Conservation (phyloP, 2,888 invertebrate genomes). For the Lutraria lutraria region DNA sequence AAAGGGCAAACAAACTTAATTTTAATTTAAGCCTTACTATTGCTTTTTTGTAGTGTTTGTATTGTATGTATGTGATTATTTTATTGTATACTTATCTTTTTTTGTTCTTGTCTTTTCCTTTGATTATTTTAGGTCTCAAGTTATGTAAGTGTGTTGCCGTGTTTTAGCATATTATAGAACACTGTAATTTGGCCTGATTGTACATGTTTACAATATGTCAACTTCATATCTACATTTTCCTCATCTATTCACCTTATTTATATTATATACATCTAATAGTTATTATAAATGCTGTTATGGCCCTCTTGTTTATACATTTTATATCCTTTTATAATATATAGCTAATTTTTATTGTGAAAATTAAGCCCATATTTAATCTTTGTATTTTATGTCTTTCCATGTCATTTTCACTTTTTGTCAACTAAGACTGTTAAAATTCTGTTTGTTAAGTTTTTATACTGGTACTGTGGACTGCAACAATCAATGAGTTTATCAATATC, state of each 20-base stretch:
- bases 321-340: not conserved
- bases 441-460: not conserved
- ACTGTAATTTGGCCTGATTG: not conserved
- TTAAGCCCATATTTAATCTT: not conserved
- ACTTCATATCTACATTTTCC: not conserved
- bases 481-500: not conserved
- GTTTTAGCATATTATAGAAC: too few relatives aligned
- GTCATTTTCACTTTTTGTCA: conserved; percentile 2
- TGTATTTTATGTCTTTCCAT: not conserved
- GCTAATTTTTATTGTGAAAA: not conserved
- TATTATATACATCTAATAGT: not conserved
- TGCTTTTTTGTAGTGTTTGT: too few relatives aligned
- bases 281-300: not conserved
- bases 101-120: not conserved
- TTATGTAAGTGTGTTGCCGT: conserved; percentile 28
- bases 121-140: conserved; percentile 28
- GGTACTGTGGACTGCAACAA: not conserved
- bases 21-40: too few relatives aligned
- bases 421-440: not conserved
- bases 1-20: too few relatives aligned
- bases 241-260: not conserved
- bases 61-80: not conserved
- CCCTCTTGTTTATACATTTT: not conserved
- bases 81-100: conserved; percentile 8
- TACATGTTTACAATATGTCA: not conserved